phyloP scores from a whole-genome alignment of 2,797 vertebrate genomes.

The Epinephelus malabaricus region DNA sequence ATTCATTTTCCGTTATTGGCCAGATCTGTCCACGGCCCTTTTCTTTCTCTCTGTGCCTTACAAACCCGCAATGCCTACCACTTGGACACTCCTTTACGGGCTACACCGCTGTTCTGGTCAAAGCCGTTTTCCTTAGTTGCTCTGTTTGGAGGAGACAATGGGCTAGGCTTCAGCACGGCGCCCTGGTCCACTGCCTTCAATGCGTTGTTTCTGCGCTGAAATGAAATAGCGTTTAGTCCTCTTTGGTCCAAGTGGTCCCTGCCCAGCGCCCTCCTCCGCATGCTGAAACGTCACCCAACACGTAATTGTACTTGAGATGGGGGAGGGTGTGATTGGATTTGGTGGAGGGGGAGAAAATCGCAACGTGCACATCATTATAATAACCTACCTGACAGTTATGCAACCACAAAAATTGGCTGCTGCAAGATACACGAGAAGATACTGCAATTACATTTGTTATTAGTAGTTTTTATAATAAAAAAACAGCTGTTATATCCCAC shows the following conservation, averaged over 20 bases:
- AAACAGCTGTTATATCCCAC: background rate
- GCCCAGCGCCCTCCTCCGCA: constrained; percentile 86
- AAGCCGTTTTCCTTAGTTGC: constrained; percentile 72
- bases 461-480: no score
- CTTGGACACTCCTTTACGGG: constrained; percentile 77
- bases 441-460: background rate
- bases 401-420: constrained; percentile 59
- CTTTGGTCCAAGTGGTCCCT: constrained; percentile 84
- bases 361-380: constrained; percentile 83
- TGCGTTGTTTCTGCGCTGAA: constrained; percentile 83
- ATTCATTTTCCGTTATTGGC: constrained; percentile 87
- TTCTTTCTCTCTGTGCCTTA: constrained; percentile 58
- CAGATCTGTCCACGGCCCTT: constrained; percentile 77
- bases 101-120: constrained; percentile 67
- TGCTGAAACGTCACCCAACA: constrained; percentile 86
- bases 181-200: constrained; percentile 80
- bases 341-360: constrained; percentile 67
- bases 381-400: constrained; percentile 84
- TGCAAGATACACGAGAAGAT: constrained; percentile 33
- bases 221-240: constrained; percentile 83
- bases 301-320: constrained; percentile 85
- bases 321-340: constrained; percentile 83
- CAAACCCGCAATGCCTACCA: constrained; percentile 79
- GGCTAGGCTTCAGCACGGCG: constrained; percentile 79
- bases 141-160: constrained; percentile 83